Evolutionary conservation across 2,888 invertebrate genomes (phyloP), one percentile per base, ranked within the genome.

Genomic region (Melanargia galathea): DNA sequence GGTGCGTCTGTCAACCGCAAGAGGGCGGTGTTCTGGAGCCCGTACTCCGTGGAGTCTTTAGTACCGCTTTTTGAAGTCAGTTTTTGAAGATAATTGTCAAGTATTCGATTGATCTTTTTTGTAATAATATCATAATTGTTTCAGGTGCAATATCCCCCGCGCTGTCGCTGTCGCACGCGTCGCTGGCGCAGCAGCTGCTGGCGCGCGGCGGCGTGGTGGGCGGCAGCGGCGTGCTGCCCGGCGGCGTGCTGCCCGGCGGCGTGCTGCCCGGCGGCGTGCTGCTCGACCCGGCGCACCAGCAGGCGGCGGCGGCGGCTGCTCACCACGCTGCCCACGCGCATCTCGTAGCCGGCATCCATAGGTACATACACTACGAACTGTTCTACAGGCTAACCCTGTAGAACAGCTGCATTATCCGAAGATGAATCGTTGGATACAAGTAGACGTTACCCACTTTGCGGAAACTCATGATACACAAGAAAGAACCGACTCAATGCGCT

Each of bases 41-140:
- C 97, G 0, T 98, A 98, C 84, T 98, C 98, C 0, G 98, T 98
- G 73, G 97, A 97, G 62, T n/a, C n/a, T n/a, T n/a, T n/a, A n/a
- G n/a, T n/a, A n/a, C n/a, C n/a, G n/a, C n/a, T n/a, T n/a, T n/a
- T n/a, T n/a, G n/a, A n/a, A n/a, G n/a, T n/a, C n/a, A n/a, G n/a
- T n/a, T n/a, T n/a, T n/a, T n/a, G n/a, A n/a, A n/a, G n/a, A n/a
- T n/a, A n/a, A n/a, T n/a, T n/a, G n/a, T n/a, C n/a, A n/a, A n/a
- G n/a, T n/a, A n/a, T n/a, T n/a, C n/a, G n/a, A n/a, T 30, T 30
- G 30, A 30, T 8, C 5, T 30, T 30, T n/a, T n/a, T n/a, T n/a
- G n/a, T n/a, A n/a, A n/a, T n/a, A n/a, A n/a, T n/a, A 11, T 13
- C 11, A 11, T 45, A 3, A 30, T 24, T 65, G 40, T 13, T 83